These are phyloP conservation scores for Seriola dumerili DNA, from an alignment of 2,113 vertebrate genomes.

Conservation along the genomic window DNA sequence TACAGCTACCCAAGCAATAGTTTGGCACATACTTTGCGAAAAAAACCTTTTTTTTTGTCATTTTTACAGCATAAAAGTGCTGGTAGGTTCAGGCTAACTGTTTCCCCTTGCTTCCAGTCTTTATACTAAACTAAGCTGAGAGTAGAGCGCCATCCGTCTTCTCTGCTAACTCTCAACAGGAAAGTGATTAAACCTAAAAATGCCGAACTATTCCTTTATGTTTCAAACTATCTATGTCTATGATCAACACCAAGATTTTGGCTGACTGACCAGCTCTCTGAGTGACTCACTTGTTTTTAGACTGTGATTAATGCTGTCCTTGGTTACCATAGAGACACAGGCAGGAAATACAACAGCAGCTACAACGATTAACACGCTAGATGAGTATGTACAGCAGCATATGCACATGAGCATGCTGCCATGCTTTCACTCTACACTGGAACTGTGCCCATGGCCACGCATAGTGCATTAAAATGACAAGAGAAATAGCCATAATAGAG, in stretches of 20 bases:
- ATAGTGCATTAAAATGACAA: background rate
- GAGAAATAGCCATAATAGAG: background rate
- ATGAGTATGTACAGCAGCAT: background rate
- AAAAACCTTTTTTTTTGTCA: background rate
- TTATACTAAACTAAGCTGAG: background rate
- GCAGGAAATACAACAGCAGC: conserved; percentile 50
- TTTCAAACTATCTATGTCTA: conserved; percentile 15
- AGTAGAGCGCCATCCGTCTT: background rate
- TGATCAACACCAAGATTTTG: conserved; percentile 24
- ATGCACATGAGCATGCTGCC: background rate
- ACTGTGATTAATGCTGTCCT: conserved; percentile 25
- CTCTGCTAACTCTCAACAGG: background rate
- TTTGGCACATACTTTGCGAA: too few relatives aligned
- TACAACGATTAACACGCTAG: background rate
- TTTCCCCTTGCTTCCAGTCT: background rate
- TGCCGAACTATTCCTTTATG: background rate
- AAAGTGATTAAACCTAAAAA: background rate
- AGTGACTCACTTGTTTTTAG: conserved; percentile 52
- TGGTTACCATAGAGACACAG: conserved; percentile 63
- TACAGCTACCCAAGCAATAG: background rate
- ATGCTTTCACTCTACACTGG: background rate
- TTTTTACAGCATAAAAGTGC: background rate
- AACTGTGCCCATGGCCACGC: too few relatives aligned
- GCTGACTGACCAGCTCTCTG: conserved; percentile 28
- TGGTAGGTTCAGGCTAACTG: background rate